Evolutionary conservation across 2,888 invertebrate genomes (phyloP).

Genomic region (Habrosyne pyritoides): DNA sequence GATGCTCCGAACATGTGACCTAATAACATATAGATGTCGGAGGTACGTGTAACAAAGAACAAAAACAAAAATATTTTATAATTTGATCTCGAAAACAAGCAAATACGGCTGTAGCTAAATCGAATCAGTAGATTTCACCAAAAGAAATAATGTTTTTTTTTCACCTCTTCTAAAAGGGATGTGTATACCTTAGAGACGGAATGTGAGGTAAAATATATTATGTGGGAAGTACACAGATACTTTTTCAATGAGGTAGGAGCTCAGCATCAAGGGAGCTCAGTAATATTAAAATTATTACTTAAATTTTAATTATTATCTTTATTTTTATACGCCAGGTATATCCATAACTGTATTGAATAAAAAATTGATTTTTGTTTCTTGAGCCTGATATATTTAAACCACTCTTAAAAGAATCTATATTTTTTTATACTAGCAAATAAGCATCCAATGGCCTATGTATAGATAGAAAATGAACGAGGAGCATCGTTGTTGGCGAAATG

Average conservation of each 20-base stretch:
- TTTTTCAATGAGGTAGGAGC: too few relatives aligned
- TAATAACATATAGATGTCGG: too few relatives aligned
- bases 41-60: too few relatives aligned
- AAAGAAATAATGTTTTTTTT: background rate
- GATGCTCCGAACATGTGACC: too few relatives aligned
- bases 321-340: too few relatives aligned
- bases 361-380: too few relatives aligned
- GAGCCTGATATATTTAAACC: background rate
- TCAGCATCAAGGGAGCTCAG: too few relatives aligned
- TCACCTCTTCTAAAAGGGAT: background rate
- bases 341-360: too few relatives aligned
- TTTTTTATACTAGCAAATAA: background rate
- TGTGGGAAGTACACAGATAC: background rate
- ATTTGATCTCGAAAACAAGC: background rate
- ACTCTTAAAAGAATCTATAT: too few relatives aligned
- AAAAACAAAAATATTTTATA: background rate
- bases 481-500: constrained; percentile 26
- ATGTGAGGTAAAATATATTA: background rate
- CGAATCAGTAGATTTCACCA: background rate
- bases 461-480: background rate
- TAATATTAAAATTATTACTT: too few relatives aligned
- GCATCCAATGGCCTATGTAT: background rate
- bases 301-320: too few relatives aligned
- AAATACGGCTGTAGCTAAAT: background rate
- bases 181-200: background rate